These are phyloP conservation scores for Anorthoa munda DNA, from an alignment of 2,888 invertebrate species.

Conservation along the genomic window DNA sequence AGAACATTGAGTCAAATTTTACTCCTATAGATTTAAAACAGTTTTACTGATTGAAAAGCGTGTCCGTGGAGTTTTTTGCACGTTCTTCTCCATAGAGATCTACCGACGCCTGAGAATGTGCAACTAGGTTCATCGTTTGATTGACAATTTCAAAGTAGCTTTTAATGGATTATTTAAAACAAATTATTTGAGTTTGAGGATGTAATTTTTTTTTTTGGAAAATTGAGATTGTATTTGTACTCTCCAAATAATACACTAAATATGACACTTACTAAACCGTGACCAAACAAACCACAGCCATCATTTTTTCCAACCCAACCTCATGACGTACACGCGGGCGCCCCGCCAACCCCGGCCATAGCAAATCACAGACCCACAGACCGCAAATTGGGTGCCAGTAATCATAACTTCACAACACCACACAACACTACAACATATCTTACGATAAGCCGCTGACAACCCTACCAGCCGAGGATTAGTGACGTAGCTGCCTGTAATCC, in stretches of 20 bases:
- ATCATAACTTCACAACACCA: constrained; percentile 73
- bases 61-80: too few relatives aligned
- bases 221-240: too few relatives aligned
- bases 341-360: constrained; percentile 51
- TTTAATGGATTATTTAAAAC: too few relatives aligned
- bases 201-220: too few relatives aligned
- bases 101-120: too few relatives aligned
- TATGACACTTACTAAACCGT: background rate
- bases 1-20: too few relatives aligned
- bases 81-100: too few relatives aligned
- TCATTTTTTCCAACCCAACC: constrained; percentile 46
- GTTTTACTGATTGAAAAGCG: too few relatives aligned
- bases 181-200: too few relatives aligned
- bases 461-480: constrained; percentile 82
- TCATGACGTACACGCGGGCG: constrained; percentile 56
- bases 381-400: constrained; percentile 66
- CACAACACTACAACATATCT: constrained; percentile 78
- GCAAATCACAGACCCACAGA: constrained; percentile 65
- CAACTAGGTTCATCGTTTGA: too few relatives aligned
- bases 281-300: constrained; percentile 29
- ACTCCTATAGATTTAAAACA: too few relatives aligned
- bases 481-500: constrained; percentile 78
- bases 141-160: too few relatives aligned
- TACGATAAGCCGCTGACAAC: constrained; percentile 82
- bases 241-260: background rate